Percentiles rank a stretch among this genome's conserved stretches.
phyloP scores from a whole-genome alignment of 2,888 invertebrate genomes.

The Hesperia comma region DNA sequence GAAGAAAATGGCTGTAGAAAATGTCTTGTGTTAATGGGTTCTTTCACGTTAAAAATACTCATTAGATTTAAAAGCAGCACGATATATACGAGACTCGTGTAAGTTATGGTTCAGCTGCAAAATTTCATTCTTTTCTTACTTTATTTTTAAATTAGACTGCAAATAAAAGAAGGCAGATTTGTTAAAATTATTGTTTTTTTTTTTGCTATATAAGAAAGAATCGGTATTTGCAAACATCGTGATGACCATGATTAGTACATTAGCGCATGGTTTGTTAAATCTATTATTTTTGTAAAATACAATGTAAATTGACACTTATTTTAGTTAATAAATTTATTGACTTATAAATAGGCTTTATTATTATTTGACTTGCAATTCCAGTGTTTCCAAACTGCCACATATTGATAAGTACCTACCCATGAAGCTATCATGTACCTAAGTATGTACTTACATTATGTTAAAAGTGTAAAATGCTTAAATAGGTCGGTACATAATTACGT shows the following conservation, averaged over 20 bases:
- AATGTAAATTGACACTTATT: constrained; percentile 48
- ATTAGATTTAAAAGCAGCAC: neutral
- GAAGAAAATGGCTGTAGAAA: neutral
- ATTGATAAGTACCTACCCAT: too few species aligned
- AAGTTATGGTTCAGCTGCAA: too few species aligned
- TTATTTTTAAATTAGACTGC: too few species aligned
- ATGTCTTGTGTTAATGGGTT: neutral
- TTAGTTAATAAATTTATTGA: constrained; percentile 67
- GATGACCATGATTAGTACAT: constrained; percentile 7
- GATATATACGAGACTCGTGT: too few species aligned
- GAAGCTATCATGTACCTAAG: too few species aligned
- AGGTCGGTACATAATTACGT: too few species aligned
- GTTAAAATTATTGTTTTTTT: too few species aligned
- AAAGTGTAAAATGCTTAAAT: too few species aligned
- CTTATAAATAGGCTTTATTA: constrained; percentile 46
- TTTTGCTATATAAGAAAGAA: constrained; percentile 10
- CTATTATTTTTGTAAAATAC: constrained; percentile 57
- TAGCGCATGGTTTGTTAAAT: constrained; percentile 52
- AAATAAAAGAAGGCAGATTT: too few species aligned
- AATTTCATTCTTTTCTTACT: too few species aligned
- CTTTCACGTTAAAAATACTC: constrained; percentile 7
- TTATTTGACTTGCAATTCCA: neutral
- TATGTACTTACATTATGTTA: too few species aligned
- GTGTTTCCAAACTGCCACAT: constrained; percentile 4
- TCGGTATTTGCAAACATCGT: neutral